Base-by-base conservation (phyloP, 2,888 invertebrate species). In the Oxytorus armatus region DNA sequence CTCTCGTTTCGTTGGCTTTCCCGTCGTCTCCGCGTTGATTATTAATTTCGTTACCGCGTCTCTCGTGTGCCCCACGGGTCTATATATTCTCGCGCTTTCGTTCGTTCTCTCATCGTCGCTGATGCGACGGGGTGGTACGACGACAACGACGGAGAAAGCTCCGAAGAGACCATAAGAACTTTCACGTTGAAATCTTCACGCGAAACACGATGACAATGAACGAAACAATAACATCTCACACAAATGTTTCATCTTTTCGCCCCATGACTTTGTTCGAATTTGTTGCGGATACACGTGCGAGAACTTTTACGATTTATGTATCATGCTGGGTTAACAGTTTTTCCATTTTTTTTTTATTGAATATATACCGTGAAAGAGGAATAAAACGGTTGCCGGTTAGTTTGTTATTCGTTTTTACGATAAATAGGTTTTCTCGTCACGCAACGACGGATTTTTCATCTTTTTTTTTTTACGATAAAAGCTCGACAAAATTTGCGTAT, bases 1-100 rank as follows among this genome's bases (percentile, higher is more conserved):
- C 21, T 55, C 51, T 53, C 42, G 21, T 25, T 10, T 11, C 8
- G 36, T 11, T 10, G 21, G 47, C 49, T 7, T 10, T 36, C 10
- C 21, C 16, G 33, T 42, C 74, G 51, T 61, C 61, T 68, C 59
- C 73, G n/a, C n/a, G 78, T 79, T 79, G 78, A 79, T 79, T 79
- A 79, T 79, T 79, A 79, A 79, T 74, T 74, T 79, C 74, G 74
- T 79, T 79, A 79, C 25, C 78, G 66, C 59, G 47, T 63, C 74
- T 69, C 39, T 25, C 44, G 59, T 53, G 74, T 74, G 44, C 78
- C 78, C 74, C 57, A 51, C n/a, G n/a, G n/a, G 63, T 74, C 59
- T 65, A 49, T 14, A 21, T 42, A 55, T 55, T 42, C 68, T 47
- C 39, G 49, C 33, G 57, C 49, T 36, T 70, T 55, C 11, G 2